Percentiles rank a stretch among this genome's conserved stretches.
phyloP scores from a whole-genome alignment of 2,888 invertebrate species.

The Sicus ferrugineus region DNA sequence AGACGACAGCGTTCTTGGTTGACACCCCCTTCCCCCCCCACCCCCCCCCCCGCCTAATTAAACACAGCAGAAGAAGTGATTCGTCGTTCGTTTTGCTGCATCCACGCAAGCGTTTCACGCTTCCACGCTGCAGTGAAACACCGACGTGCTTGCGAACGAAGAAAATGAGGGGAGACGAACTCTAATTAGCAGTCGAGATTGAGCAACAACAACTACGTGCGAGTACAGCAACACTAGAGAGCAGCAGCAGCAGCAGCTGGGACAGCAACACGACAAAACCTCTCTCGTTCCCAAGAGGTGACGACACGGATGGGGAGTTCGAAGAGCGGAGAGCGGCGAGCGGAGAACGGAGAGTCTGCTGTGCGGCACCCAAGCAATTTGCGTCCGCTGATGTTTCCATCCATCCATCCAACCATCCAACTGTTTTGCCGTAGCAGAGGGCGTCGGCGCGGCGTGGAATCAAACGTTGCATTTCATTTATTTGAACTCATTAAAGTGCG shows the following conservation, averaged over 20 bases:
- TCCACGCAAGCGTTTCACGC: too few relatives aligned
- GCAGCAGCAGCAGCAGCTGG: constrained; percentile 14
- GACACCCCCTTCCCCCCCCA: not conserved
- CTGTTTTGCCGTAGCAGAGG: too few relatives aligned
- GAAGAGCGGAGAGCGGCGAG: not conserved
- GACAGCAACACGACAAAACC: constrained; percentile 2
- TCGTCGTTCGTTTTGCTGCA: too few relatives aligned
- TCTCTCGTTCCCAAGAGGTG: not conserved
- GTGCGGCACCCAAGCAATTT: constrained; percentile 47
- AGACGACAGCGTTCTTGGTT: not conserved
- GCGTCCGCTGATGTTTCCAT: not conserved
- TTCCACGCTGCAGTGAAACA: not conserved
- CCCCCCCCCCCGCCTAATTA: not conserved
- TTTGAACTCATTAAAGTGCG: constrained; percentile 42
- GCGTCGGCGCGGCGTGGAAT: too few relatives aligned
- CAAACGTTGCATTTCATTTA: constrained; percentile 42
- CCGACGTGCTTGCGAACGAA: not conserved
- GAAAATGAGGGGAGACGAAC: not conserved
- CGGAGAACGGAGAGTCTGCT: not conserved
- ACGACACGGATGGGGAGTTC: not conserved
- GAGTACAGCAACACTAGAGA: too few relatives aligned
- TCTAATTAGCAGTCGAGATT: constrained; percentile 6
- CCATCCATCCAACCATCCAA: not conserved
- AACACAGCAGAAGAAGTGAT: too few relatives aligned
- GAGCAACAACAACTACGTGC: constrained; percentile 22